phyloP scores from a whole-genome alignment of 2,113 vertebrate species.

The Cavia aperea region DNA sequence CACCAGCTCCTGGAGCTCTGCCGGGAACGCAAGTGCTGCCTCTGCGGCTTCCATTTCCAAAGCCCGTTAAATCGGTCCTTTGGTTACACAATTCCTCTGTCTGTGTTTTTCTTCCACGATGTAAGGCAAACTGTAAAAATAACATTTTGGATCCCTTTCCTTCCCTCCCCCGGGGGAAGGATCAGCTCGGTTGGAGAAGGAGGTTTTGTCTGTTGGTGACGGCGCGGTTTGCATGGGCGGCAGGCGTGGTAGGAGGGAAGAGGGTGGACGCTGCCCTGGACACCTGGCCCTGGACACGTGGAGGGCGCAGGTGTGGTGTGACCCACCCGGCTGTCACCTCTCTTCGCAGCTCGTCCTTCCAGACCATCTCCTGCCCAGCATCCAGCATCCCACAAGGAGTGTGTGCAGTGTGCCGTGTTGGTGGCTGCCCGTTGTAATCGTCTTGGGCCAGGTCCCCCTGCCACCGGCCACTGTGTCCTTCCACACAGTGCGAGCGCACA shows the following conservation, averaged over 20 bases:
- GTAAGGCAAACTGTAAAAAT: conserved; percentile 25
- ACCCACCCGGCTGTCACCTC: fast-evolving
- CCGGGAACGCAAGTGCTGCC: background rate
- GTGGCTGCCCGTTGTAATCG: fast-evolving
- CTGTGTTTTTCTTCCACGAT: conserved; percentile 20
- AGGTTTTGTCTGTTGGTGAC: background rate
- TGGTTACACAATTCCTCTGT: background rate
- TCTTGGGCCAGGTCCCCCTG: fast-evolving
- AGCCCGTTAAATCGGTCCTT: background rate
- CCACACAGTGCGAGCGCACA: fast-evolving
- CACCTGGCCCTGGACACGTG: too few species aligned
- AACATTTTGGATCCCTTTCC: background rate
- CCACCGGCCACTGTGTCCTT: fast-evolving
- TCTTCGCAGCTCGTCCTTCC: fast-evolving
- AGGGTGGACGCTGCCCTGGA: fast-evolving
- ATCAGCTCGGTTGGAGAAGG: background rate
- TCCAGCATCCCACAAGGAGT: background rate
- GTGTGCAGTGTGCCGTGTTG: fast-evolving
- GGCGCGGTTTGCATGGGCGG: fast-evolving
- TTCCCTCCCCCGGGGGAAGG: background rate
- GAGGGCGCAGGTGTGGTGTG: fast-evolving
- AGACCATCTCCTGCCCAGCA: background rate
- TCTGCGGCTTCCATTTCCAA: background rate
- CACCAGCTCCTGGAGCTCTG: fast-evolving
- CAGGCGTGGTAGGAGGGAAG: fast-evolving